Percentiles rank a stretch among this genome's conserved stretches.
These are phyloP conservation scores for Brachyhypopomus gauderio DNA, from an alignment of 2,113 vertebrate genomes.

Conservation along the genomic window DNA sequence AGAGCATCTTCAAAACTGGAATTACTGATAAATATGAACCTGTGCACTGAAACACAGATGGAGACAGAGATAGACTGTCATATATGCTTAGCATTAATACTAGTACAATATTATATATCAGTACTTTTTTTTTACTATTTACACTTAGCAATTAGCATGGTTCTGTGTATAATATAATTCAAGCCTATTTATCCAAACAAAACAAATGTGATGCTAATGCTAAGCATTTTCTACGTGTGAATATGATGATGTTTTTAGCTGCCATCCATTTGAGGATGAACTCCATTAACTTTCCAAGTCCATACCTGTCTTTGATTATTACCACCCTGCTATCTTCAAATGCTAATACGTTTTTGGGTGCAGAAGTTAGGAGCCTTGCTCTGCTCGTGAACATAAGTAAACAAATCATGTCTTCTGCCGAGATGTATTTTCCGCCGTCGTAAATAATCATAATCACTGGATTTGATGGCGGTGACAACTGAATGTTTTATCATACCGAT, in stretches of 20 bases:
- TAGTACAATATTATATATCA: too few relatives aligned
- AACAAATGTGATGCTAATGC: too few relatives aligned
- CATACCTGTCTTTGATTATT: background rate
- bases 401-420: background rate
- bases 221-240: too few relatives aligned
- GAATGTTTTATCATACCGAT: background rate
- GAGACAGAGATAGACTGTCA: background rate
- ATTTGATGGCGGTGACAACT: background rate
- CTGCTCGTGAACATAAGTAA: too few relatives aligned
- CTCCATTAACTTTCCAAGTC: background rate
- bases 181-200: too few relatives aligned
- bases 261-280: background rate
- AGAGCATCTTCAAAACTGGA: conserved; percentile 1
- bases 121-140: too few relatives aligned
- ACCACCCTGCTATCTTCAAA: background rate
- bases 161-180: too few relatives aligned
- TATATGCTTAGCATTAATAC: background rate
- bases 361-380: too few relatives aligned
- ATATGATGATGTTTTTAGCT: background rate
- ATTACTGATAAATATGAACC: conserved; percentile 40
- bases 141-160: too few relatives aligned
- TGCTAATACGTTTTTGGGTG: too few relatives aligned
- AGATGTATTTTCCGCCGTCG: background rate
- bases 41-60: conserved; percentile 32
- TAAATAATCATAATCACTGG: background rate